Evolutionary conservation across 2,113 vertebrate genomes (phyloP).

Genomic region (Chauna torquata): DNA sequence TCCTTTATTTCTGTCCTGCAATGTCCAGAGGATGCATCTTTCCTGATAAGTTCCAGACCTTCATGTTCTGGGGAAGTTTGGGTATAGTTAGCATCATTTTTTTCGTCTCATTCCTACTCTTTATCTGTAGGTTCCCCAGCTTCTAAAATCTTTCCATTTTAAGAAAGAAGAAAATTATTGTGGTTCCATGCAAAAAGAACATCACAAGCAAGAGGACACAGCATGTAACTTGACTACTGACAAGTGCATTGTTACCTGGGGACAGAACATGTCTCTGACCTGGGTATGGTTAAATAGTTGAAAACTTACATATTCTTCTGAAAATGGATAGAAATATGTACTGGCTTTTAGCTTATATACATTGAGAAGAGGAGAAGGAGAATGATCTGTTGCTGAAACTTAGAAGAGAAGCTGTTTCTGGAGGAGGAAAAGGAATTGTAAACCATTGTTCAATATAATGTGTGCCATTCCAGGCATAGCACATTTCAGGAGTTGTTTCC

Average conservation of each 20-base stretch:
- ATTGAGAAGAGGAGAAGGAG: not conserved
- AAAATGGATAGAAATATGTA: not conserved
- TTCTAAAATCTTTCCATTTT: constrained; percentile 8
- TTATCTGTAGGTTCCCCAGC: not conserved
- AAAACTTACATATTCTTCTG: not conserved
- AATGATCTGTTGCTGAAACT: not conserved
- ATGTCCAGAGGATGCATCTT: not conserved
- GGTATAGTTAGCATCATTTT: not conserved
- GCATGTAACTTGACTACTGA: not conserved
- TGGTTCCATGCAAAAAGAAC: not conserved
- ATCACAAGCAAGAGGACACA: not conserved
- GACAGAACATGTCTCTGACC: not conserved
- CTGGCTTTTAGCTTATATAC: not conserved
- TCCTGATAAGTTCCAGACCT: accelerated
- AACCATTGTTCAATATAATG: not conserved
- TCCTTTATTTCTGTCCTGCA: not conserved
- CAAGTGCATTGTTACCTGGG: not conserved
- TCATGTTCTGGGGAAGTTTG: not conserved
- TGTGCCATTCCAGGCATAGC: not conserved
- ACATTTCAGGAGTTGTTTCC: not conserved
- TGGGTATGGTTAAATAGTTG: not conserved
- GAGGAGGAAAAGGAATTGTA: not conserved
- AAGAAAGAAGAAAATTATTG: not conserved
- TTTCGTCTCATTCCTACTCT: not conserved
- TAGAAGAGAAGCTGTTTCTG: not conserved